Evolutionary conservation across 2,113 vertebrate species (phyloP), one percentile per base, ranked within the genome.

Genomic region (Antechinus stuartii): DNA sequence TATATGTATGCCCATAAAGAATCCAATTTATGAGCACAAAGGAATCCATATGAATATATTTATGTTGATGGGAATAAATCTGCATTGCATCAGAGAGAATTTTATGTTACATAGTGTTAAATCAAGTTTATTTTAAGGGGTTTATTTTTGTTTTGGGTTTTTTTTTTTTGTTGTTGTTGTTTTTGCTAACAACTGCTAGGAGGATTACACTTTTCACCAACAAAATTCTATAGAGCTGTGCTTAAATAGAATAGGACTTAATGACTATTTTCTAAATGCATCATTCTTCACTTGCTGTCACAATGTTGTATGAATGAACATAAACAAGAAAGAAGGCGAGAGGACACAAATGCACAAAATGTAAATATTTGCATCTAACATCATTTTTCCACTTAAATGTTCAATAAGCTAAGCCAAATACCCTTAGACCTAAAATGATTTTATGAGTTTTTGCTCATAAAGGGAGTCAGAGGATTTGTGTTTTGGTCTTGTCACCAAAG

Each of bases 261-360:
- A n/a, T 96, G 42, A 93, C 53, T 96, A 92, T 94, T 94, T 96
- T 84, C 55, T 93, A 96, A 90, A 94, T 94, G 24, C 3, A 50
- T 91, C 25, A 68, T 54, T 95, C 24, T 96, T 97, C 14, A 11
- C 0, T 94, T 0, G 54, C 54, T 96, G 76, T 95, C 55, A 97
- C 61, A 2, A 52, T 23, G 2, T 96, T 97, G 92, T 54, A 3
- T 94, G 91, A 96, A 57, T 68, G 97, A 96, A 95, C n/a, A 68
- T 52, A 49, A 54, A 92, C n/a, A 96, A 42, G 57, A 95, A 92
- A 53, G 90, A 95, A 26, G 27, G 24, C 1, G 96, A 92, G 53
- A 95, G 92, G 25, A 50, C 23, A 94, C 24, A 96, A 97, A 94
- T n/a, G 57, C 93, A 93, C 5, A 49, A 42, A 84, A 94, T 89